Evolutionary conservation across 2,888 invertebrate genomes (phyloP), one percentile per base, ranked within the genome.

Genomic region (Drosophila flavopinicola): DNA sequence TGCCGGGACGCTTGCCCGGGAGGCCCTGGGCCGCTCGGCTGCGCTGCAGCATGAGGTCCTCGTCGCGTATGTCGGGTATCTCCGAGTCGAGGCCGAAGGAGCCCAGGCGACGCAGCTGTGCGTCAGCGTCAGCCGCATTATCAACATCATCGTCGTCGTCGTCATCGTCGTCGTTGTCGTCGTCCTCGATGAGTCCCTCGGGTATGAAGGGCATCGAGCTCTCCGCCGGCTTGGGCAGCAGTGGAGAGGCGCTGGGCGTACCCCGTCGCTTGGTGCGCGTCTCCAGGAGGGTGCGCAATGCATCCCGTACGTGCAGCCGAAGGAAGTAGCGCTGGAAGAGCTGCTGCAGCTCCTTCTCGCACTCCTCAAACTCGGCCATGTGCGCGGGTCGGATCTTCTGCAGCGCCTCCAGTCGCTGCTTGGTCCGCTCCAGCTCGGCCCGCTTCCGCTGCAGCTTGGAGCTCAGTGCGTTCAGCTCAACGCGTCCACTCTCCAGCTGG

Each of bases 371-470:
- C 91, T 99, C 99, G 82, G 98, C 97, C 93, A 99, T 95, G 90
- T 98, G 99, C 0, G 98, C 98, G 0, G 99, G 99, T 47, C 98
- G 95, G 69, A 99, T 98, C 93, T 97, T 98, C 91, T 98, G 97
- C 77, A 99, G 92, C 0, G 99, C 97, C 85, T 96, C 96, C 41
- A 99, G 92, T 29, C 99, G 93, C 91, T 99, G 99, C 90, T 97
- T 96, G 71, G 97, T 97, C 49, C 99, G 93, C 80, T 97, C 97
- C 71, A 99, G 92, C 89, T 99, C 99, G 0, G 95, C 94, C 73
- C 94, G 94, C 73, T 97, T 95, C 59, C 99, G 94, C 89, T 98
- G 98, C 58, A 99, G 95, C 92, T 99, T 98, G 7, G 95, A 94
- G 86, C 97, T 98, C 1, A 99, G 92, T 68, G 95, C 97, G 25